Base-by-base conservation (phyloP, 2,113 vertebrate species). In the Sterrhoptilus dennistouni region DNA sequence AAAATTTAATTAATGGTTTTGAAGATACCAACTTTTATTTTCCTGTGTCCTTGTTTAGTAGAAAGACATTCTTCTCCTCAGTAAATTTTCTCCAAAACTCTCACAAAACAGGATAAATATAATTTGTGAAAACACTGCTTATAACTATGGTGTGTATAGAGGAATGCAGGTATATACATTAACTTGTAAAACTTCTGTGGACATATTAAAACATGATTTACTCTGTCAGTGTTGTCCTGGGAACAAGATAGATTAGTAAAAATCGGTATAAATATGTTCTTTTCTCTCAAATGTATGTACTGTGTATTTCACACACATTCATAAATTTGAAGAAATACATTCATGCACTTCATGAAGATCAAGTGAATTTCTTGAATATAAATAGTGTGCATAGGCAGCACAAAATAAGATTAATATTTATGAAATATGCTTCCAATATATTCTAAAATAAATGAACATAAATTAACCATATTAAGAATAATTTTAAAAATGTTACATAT, bases 401-500 rank as follows among this genome's bases (percentile, higher is more conserved):
- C 1, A 14, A 83, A 90, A n/a, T n/a, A 78, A 69, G 20, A 47
- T 68, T 79, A 79, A 40, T 93, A 65, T 71, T 19, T 21, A 38
- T 56, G 33, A 94, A 91, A 76, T 72, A 31, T 60, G 20, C 1
- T 85, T 72, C 56, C 65, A 68, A 75, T 56, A 56, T 5, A 75
- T 45, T 71, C 21, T 53, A 31, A 86, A 90, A 38, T 47, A 82
- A 84, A 75, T 84, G 35, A 90, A 80, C 10, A 50, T 72, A 94
- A 76, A 93, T 83, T 88, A 96, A 80, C 8, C 14, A 57, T 72
- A 85, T 61, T 80, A 92, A 76, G 77, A 83, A 85, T 77, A 87
- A 68, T 66, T 75, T 5, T 64, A 79, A 80, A 71, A 22, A n/a
- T 14, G 25, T 45, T 91, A 52, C 59, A 50, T 77, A 80, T 87